A percentile compares a stretch with the other conserved stretches of the same genome.
Conservation (phyloP, 2,888 invertebrate species). For the Eudemis profundana region DNA sequence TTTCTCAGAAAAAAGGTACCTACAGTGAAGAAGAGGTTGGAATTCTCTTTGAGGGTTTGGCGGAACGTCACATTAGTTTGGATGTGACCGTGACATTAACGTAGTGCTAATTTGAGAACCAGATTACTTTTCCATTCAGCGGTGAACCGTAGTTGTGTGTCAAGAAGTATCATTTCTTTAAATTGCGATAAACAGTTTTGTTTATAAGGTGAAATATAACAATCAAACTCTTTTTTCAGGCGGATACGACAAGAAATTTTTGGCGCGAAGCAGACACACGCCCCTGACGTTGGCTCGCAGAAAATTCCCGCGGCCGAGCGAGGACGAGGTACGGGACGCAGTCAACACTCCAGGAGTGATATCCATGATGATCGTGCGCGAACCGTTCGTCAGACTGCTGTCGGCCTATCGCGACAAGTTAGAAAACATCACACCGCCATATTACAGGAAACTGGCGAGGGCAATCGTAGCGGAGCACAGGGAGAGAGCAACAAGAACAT, state of each 20-base stretch:
- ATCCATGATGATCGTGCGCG: constrained; percentile 89
- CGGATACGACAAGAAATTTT: constrained; percentile 86
- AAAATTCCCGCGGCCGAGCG: constrained; percentile 88
- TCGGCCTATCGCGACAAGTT: constrained; percentile 91
- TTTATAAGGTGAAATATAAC: constrained; percentile 11
- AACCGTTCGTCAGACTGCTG: constrained; percentile 89
- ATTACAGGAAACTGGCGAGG: constrained; percentile 88
- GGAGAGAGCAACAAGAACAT: constrained; percentile 63
- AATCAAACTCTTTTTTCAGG: constrained; percentile 65
- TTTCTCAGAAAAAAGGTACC: no score
- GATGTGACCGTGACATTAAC: no score
- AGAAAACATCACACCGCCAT: constrained; percentile 88
- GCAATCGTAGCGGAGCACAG: constrained; percentile 87
- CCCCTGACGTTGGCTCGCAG: constrained; percentile 88
- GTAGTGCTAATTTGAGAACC: no score
- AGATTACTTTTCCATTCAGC: no score
- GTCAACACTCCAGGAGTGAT: constrained; percentile 85
- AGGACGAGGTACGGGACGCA: constrained; percentile 86
- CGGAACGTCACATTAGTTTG: no score
- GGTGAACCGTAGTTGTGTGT: no score
- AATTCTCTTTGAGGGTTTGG: no score
- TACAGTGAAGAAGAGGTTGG: no score
- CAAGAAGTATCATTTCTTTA: not conserved
- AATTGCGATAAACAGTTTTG: constrained; percentile 11
- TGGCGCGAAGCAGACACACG: constrained; percentile 85